Evolutionary conservation across 2,113 vertebrate species (phyloP).

Genomic region (Dunckerocampus dactyliophorus): DNA sequence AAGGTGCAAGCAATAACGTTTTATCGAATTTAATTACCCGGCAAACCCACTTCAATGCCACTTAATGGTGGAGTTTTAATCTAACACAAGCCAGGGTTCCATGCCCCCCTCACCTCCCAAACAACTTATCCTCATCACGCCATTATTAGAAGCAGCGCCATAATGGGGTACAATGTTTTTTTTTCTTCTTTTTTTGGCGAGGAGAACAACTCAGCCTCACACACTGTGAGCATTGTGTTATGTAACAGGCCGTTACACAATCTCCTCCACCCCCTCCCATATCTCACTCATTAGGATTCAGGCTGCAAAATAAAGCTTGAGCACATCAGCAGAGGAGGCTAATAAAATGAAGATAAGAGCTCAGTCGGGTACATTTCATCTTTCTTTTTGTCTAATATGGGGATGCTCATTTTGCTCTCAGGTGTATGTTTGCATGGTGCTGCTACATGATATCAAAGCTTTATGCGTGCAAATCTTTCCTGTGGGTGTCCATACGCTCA

Average conservation of each 20-base stretch:
- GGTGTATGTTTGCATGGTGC: constrained; percentile 17
- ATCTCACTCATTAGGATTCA: constrained; percentile 62
- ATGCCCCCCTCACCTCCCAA: constrained; percentile 33
- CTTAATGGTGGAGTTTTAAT: constrained; percentile 53
- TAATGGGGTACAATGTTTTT: constrained; percentile 60
- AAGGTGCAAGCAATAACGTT: constrained; percentile 49
- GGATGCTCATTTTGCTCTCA: constrained; percentile 1
- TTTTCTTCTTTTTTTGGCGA: constrained; percentile 18
- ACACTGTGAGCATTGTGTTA: constrained; percentile 48
- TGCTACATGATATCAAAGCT: not conserved
- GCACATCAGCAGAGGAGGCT: constrained; percentile 29
- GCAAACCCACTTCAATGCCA: constrained; percentile 46
- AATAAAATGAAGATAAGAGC: constrained; percentile 41
- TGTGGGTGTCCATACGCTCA: no score
- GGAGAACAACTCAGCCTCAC: constrained; percentile 26
- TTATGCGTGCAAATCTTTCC: not conserved
- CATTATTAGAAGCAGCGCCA: constrained; percentile 36
- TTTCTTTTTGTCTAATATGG: constrained; percentile 26
- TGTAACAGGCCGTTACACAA: constrained; percentile 67
- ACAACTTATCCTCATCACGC: constrained; percentile 46
- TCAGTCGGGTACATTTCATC: constrained; percentile 16
- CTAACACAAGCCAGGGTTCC: constrained; percentile 47
- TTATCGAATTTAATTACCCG: constrained; percentile 58
- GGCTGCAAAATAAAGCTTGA: constrained; percentile 51
- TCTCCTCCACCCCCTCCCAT: constrained; percentile 15